Percentiles rank a stretch among this genome's conserved stretches.
phyloP scores from a whole-genome alignment of 2,888 invertebrate genomes.

The Eledone cirrhosa region DNA sequence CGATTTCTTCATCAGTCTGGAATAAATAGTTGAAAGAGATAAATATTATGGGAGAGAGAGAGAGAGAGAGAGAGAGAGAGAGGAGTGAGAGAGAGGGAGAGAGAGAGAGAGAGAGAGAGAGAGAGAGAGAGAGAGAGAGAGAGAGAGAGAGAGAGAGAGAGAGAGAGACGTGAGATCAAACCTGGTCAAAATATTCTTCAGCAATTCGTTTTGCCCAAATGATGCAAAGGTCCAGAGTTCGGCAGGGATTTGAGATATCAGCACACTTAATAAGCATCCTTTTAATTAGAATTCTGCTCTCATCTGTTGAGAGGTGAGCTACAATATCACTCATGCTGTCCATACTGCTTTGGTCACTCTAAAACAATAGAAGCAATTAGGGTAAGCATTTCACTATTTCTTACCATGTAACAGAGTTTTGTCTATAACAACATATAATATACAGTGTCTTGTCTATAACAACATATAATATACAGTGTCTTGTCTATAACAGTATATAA shows the following conservation, averaged over 20 bases:
- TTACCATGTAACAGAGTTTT: no score
- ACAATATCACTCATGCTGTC: constrained; percentile 20
- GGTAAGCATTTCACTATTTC: no score
- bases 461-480: no score
- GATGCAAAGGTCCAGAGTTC: constrained; percentile 79
- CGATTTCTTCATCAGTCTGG: constrained; percentile 94
- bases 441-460: no score
- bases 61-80: not conserved
- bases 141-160: no score
- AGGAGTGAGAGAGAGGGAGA: not conserved
- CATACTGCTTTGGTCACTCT: constrained; percentile 12
- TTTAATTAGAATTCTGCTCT: constrained; percentile 84
- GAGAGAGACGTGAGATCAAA: constrained; percentile 47
- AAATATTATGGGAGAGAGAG: not conserved
- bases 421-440: no score
- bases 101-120: not conserved
- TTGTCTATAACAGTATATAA: no score
- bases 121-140: no score
- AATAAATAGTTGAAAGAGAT: constrained; percentile 35
- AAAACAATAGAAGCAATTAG: not conserved
- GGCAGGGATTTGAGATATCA: constrained; percentile 95
- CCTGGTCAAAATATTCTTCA: constrained; percentile 94
- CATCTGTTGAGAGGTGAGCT: constrained; percentile 61
- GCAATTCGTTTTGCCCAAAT: constrained; percentile 97
- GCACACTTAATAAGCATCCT: constrained; percentile 98